Evolutionary conservation across 2,113 vertebrate genomes (phyloP), one percentile per base, ranked within the genome.

Genomic region (Apteryx mantelli): DNA sequence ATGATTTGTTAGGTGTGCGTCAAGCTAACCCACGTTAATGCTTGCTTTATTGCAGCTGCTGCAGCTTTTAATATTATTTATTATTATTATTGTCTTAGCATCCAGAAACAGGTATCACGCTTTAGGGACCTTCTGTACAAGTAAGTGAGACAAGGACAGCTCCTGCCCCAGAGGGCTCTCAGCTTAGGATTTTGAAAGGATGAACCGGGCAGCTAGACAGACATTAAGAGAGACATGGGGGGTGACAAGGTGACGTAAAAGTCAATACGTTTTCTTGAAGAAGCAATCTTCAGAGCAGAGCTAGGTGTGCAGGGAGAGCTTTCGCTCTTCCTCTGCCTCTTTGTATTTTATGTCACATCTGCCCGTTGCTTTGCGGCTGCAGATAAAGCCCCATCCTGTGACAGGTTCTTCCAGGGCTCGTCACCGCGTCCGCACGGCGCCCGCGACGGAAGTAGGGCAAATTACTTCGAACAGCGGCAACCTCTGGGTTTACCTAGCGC

Each of bases 1-100:
- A 93, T 94, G 38, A 94, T 93, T 95, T 95, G 52, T 86, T 91
- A 94, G 80, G 61, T 87, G 42, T 91, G 44, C 28, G 82, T 93
- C 83, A 92, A 87, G 66, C 14, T 82, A 93, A 79, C 17, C 28
- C 58, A 13, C 65, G 70, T 83, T 91, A 94, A 93, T 52, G 11
- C 40, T 63, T 69, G 56, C 40, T 95, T 95, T 95, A 95, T 48
- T 89, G 64, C 26, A 63, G 55, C 85, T 82, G 9, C 52, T 89
- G 56, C n/a, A 58, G 66, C 48, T 91, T 96, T 93, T 94, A 90
- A 88, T 89, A 69, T 40, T 71, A 19, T 80, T 84, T 83, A 82
- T 95, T 95, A 90, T 95, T 95, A 90, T 85, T 89, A 66, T 66
- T 80, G 61, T 95, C 24, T 82, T 73, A 91, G 75, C 46, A 56